These are phyloP conservation scores for Pseudomyrmex dendroicus DNA, from an alignment of 1,140 invertebrate genomes.

Conservation along the genomic window DNA sequence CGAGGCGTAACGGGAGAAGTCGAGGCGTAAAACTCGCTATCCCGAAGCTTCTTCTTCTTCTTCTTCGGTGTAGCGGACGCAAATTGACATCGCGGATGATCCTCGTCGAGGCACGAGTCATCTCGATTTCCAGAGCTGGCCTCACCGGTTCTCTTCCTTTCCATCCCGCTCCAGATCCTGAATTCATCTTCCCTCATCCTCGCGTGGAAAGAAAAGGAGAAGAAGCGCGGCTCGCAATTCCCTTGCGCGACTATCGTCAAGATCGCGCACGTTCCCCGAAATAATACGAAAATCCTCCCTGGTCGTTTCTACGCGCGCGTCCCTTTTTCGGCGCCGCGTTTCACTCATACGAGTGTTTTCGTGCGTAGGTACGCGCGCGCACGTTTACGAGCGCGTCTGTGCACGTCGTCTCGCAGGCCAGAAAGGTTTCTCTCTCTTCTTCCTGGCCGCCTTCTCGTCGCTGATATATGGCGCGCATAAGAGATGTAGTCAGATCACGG, in stretches of 20 bases:
- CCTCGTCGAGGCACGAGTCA: slow-evolving; percentile 64
- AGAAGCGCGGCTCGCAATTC: slow-evolving; percentile 4
- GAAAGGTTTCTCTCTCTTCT: slow-evolving; percentile 52
- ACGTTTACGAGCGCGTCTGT: slow-evolving; percentile 34
- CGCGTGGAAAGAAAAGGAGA: slow-evolving; percentile 49
- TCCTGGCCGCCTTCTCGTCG: slow-evolving; percentile 54
- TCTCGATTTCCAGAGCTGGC: slow-evolving; percentile 67
- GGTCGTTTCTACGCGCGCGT: slow-evolving; percentile 20
- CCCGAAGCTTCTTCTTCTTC: not conserved
- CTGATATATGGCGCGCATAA: slow-evolving; percentile 80
- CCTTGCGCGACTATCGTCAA: slow-evolving; percentile 58
- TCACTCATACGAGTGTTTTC: not conserved
- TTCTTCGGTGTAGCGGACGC: not conserved
- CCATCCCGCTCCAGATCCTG: slow-evolving; percentile 22
- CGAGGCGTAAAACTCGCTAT: slow-evolving; percentile 8
- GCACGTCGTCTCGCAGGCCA: slow-evolving; percentile 31
- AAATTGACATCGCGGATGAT: slow-evolving; percentile 37
- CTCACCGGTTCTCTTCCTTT: slow-evolving; percentile 25
- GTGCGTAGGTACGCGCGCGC: not conserved
- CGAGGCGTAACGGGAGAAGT: slow-evolving; percentile 21
- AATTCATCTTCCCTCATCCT: slow-evolving; percentile 33
- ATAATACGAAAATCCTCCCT: slow-evolving; percentile 69
- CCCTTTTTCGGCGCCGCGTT: slow-evolving; percentile 22
- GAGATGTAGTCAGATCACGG: slow-evolving; percentile 80
- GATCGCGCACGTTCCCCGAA: slow-evolving; percentile 68